phyloP scores from a whole-genome alignment of 2,888 invertebrate genomes.

The Corythucha ciliata region DNA sequence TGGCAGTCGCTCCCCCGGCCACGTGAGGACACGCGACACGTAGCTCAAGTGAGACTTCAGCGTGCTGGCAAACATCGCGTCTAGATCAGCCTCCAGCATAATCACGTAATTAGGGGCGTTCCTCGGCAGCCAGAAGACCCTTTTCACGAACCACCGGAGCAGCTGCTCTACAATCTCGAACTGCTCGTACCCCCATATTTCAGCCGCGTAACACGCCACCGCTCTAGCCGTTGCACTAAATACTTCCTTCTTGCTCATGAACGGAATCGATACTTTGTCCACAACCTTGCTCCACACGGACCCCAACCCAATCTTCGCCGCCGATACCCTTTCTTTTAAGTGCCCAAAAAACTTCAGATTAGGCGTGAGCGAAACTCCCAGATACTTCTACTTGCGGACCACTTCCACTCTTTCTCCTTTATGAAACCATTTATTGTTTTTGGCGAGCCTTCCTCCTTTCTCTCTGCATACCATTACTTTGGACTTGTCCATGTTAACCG shows the following conservation, averaged over 20 bases:
- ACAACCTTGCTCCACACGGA: constrained; percentile 2
- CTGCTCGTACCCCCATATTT: constrained; percentile 13
- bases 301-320: constrained; percentile 4
- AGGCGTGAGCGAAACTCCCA: constrained; percentile 14
- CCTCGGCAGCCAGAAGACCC: constrained; percentile 8
- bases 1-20: no score
- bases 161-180: constrained; percentile 12
- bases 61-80: background rate
- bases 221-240: constrained; percentile 9
- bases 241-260: background rate
- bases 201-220: constrained; percentile 3
- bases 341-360: constrained; percentile 1
- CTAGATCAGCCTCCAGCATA: constrained; percentile 8
- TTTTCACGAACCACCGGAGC: constrained; percentile 12
- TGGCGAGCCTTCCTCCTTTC: constrained; percentile 13
- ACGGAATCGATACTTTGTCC: background rate
- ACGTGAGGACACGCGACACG: no score
- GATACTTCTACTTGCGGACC: constrained; percentile 16
- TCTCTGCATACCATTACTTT: constrained; percentile 23
- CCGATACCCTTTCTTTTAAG: background rate
- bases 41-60: no score
- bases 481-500: constrained; percentile 31
- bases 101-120: constrained; percentile 17
- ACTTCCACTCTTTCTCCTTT: no score
- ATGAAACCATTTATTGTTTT: constrained; percentile 11